Evolutionary conservation across 30 jellyfish, hydroid and myxozoan species (phyloP).

Genomic region (Hydra vulgaris): DNA sequence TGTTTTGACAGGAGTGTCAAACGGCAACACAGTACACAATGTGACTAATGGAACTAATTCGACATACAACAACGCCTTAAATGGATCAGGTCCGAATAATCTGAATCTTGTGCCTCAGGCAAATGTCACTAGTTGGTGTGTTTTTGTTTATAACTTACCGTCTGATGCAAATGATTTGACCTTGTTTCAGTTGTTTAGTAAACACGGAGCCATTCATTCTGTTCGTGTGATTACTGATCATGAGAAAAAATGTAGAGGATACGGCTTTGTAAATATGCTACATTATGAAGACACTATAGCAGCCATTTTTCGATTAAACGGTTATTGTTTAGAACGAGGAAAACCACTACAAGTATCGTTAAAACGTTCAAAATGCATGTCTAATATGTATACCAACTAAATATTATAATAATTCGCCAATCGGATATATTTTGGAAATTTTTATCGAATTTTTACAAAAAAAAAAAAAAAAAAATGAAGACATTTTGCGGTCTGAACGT

Average conservation of each 20-base stretch:
- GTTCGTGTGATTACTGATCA: constrained; percentile 97
- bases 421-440: too few species aligned
- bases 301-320: constrained; percentile 78
- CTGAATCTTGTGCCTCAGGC: constrained; percentile 15
- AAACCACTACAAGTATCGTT: constrained; percentile 97
- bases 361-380: constrained; percentile 57
- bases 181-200: constrained; percentile 78
- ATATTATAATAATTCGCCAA: neutral
- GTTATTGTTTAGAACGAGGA: constrained; percentile 90
- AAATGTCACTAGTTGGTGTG: constrained; percentile 74
- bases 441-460: too few species aligned
- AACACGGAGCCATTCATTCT: constrained; percentile 92
- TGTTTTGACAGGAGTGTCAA: constrained; percentile 44
- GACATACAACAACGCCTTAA: constrained; percentile 14
- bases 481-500: too few species aligned
- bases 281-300: constrained; percentile 75
- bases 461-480: too few species aligned
- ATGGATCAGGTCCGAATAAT: neutral
- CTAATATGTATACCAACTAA: neutral
- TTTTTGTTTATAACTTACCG: constrained; percentile 91
- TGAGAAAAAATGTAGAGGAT: constrained; percentile 94
- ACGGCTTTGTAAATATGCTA: constrained; percentile 92
- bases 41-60: constrained; percentile 30
- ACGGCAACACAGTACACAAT: constrained; percentile 41
- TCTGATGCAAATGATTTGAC: constrained; percentile 84